Evolutionary conservation across 2,888 invertebrate genomes (phyloP), one percentile per base, ranked within the genome.

Genomic region (Saturnia pavonia): DNA sequence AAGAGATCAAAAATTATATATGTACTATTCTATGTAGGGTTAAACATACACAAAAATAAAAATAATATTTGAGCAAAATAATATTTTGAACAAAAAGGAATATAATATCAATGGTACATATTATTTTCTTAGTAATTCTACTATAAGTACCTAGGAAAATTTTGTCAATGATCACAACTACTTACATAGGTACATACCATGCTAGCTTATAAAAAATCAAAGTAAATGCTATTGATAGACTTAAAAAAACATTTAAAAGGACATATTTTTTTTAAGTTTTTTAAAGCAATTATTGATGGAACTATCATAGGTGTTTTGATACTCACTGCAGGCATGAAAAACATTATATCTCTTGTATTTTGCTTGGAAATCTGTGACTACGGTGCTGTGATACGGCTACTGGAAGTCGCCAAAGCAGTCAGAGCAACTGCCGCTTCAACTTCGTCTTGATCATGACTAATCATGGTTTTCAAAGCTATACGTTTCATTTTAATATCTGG

Each of bases 351-450:
- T 60, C 12, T 60, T 27, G 14, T 2, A 25, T 45, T 34, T 48
- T 66, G 27, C 9, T 34, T 70, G n/a, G 7, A 12, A 12, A 45
- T n/a, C 19, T 25, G 9, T 65, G 40, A 40, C 69, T 67, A 90
- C 14, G 85, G 88, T 34, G 90, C 86, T 42, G 86, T 83, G n/a
- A 91, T 77, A 40, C 91, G 86, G 71, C 80, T 86, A 8, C 88
- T 81, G 8, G 91, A 90, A 42, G 94, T 90, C 1, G 96, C 96
- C 73, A 97, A 87, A 70, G 95, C 95, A 0, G 97, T 96, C 11
- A 97, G 89, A 0, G 97, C 96, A 74, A 96, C 96, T 0, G 97
- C 97, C 0, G 97, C 97, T 82, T 97, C 97, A 34, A 97, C 92
- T 83, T 97, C 97, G 81, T 96, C 96, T 78, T 95, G 94, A 70